Conservation (phyloP, 2,113 vertebrate genomes). For the Lethenteron reissneri region DNA sequence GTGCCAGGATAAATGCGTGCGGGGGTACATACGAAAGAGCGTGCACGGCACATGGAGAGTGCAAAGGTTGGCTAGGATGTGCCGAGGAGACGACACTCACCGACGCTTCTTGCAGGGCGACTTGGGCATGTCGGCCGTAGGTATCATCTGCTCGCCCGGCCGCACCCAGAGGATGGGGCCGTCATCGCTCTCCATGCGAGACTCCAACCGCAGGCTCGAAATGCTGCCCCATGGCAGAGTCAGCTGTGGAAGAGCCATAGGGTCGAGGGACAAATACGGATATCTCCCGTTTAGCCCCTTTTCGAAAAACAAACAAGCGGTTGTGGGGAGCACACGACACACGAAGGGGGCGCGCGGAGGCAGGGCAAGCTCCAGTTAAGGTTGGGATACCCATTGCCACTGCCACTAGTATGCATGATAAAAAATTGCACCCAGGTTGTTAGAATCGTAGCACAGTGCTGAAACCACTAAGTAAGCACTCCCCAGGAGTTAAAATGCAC, state of each 20-base stretch:
- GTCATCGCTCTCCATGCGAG: constrained; percentile 76
- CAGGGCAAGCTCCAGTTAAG: too few relatives aligned
- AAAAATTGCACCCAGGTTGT: neutral
- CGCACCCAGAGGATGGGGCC: constrained; percentile 98
- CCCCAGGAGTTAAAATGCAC: too few relatives aligned
- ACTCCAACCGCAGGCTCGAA: constrained; percentile 60
- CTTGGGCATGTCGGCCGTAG: constrained; percentile 95
- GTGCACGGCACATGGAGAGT: too few relatives aligned
- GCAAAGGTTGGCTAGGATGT: too few relatives aligned
- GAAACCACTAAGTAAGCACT: neutral
- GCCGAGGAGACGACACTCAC: neutral
- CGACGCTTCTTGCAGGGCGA: constrained; percentile 60
- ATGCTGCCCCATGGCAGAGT: constrained; percentile 82
- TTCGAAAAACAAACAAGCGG: constrained; percentile 10
- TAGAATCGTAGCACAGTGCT: neutral
- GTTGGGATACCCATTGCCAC: neutral
- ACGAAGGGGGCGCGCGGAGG: too few relatives aligned
- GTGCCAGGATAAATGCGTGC: too few relatives aligned
- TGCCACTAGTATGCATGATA: neutral
- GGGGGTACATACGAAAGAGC: too few relatives aligned
- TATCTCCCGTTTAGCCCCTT: constrained; percentile 13
- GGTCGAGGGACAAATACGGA: constrained; percentile 17
- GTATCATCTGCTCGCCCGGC: constrained; percentile 96
- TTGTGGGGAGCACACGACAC: neutral
- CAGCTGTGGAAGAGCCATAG: constrained; percentile 22